Evolutionary conservation across 2,113 vertebrate species (phyloP), one percentile per base, ranked within the genome.

Genomic region (Thalassoma bifasciatum): DNA sequence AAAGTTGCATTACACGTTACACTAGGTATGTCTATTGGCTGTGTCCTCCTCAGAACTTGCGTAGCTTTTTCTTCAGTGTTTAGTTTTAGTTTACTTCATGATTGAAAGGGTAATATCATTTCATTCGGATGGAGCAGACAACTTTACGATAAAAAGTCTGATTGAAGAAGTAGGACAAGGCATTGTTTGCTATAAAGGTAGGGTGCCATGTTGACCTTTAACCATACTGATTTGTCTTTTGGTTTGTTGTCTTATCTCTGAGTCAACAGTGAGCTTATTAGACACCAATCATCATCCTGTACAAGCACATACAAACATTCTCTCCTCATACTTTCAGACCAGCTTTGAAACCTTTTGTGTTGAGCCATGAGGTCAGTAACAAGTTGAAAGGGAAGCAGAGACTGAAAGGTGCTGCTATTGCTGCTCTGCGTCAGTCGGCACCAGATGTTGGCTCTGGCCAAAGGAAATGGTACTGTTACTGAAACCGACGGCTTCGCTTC

Each of bases 361-460:
- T 26, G 46, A 70, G 52, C 53, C 26, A 62, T 79, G 66, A 86
- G 88, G 63, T 42, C 37, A 66, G 68, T 81, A 72, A 87, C 82
- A 73, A 81, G 61, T 76, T 86, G 54, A 86, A 84, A 87, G 53
- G 74, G 47, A 75, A 79, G 72, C 58, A 44, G 61, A 63, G 65
- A 37, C 40, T 46, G 24, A 46, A 5, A 40, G 49, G 53, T 78
- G 66, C 66, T 52, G 36, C 59, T 52, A 61, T 62, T 64, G 56
- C 56, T 79, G 60, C 67, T 77, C 50, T 73, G 77, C 83, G 65
- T 90, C 56, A 56, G 78, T 84, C 38, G 22, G 34, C 80, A 80
- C 70, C 81, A 92, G 83, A 92, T 93, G 92, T 93, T 92, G 87
- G 71, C 47, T 87, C 93, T 93, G 91, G 91, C 89, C n/a, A 40